A percentile compares a stretch with the other conserved stretches of the same genome.
Conservation (phyloP, 2,113 vertebrate genomes). For the Tychaedon coryphoeus region DNA sequence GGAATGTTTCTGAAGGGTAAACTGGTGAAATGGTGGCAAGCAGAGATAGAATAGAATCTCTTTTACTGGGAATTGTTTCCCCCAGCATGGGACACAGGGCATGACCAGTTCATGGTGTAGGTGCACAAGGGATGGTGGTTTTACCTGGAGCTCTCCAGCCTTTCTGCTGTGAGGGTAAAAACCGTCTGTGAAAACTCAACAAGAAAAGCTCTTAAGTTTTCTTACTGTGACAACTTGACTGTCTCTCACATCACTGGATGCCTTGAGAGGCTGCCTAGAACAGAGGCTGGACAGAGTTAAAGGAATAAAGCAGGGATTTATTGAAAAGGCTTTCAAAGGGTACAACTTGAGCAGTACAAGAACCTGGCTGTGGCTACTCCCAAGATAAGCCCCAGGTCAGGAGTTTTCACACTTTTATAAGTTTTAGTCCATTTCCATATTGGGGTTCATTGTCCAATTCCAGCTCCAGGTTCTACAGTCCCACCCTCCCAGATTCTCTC, state of each 20-base stretch:
- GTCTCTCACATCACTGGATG: neutral
- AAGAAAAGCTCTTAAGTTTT: neutral
- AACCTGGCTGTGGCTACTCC: too few species aligned
- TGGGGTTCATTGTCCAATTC: too few species aligned
- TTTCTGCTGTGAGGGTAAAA: neutral
- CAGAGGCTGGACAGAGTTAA: too few species aligned
- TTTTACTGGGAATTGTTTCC: neutral
- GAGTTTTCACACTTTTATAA: too few species aligned
- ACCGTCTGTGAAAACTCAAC: neutral
- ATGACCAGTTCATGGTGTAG: rapidly evolving
- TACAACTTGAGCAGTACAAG: too few species aligned
- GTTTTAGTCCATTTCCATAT: too few species aligned
- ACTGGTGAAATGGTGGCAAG: neutral
- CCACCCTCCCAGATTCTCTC: too few species aligned
- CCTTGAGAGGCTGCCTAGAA: too few species aligned
- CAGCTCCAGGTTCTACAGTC: too few species aligned
- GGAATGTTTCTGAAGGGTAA: slow-evolving; percentile 24
- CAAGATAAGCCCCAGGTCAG: too few species aligned
- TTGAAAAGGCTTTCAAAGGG: too few species aligned
- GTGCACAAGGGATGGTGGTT: neutral
- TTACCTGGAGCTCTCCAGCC: neutral
- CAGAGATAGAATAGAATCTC: neutral
- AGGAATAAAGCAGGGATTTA: too few species aligned
- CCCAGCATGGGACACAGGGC: rapidly evolving
- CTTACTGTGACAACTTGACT: neutral